Conservation (phyloP, 64 coral and sea anemone genomes). For the Porites australiensis region DNA sequence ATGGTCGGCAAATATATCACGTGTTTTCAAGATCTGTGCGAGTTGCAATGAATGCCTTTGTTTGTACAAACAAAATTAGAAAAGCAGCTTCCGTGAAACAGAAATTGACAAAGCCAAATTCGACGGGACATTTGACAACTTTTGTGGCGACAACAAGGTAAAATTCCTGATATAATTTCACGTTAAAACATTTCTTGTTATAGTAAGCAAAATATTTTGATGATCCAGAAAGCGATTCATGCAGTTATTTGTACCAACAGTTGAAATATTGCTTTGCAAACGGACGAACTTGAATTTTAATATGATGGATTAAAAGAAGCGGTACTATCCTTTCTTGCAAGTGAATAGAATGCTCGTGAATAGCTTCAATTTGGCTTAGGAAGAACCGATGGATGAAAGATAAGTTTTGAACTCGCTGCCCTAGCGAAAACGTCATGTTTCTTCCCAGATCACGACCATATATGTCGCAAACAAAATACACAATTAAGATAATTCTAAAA, state of each 20-base stretch:
- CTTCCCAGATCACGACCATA: no score
- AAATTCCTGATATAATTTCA: no score
- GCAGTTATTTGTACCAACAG: neutral
- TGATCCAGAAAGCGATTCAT: neutral
- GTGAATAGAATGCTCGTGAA: neutral
- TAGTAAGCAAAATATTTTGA: neutral
- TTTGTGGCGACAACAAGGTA: no score
- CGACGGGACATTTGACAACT: no score
- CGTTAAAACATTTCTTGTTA: neutral
- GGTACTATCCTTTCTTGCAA: neutral
- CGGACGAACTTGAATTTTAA: neutral
- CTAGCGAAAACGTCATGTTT: no score
- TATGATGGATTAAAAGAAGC: neutral
- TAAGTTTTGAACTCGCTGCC: no score
- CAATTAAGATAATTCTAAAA: no score
- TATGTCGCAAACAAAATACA: no score
- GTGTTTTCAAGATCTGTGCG: no score
- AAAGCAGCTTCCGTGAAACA: neutral
- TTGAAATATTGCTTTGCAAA: neutral
- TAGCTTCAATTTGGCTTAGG: no score
- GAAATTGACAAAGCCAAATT: constrained; percentile 9
- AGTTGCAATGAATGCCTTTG: neutral
- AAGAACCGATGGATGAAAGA: no score
- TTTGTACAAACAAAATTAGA: neutral
- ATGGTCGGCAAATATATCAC: neutral